Percentiles rank a stretch among this genome's conserved stretches.
Conservation (phyloP, 1,140 invertebrate genomes). For the Drosophila malerkotliana region DNA sequence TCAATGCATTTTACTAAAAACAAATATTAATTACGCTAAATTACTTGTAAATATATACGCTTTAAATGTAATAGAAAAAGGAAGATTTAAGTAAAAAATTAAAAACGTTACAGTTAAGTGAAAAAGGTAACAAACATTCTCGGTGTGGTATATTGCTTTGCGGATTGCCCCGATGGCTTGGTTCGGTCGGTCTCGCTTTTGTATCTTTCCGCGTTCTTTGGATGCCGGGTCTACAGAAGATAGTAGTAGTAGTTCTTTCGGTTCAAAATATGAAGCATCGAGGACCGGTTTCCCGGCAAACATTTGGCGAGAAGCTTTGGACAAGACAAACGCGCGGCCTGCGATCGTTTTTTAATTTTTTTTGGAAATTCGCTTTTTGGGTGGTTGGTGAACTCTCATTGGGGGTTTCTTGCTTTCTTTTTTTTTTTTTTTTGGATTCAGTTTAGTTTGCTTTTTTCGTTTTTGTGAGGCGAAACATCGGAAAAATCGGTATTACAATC, state of each 20-base stretch:
- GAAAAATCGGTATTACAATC: constrained; percentile 84
- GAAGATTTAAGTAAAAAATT: constrained; percentile 60
- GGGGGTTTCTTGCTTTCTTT: constrained; percentile 17
- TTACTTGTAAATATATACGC: constrained; percentile 78
- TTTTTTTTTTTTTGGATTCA: constrained; percentile 24
- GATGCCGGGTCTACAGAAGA: background rate
- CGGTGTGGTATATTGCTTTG: constrained; percentile 46
- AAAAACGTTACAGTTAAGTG: constrained; percentile 71
- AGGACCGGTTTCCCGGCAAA: constrained; percentile 8
- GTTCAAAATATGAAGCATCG: constrained; percentile 31
- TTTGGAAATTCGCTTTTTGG: constrained; percentile 66
- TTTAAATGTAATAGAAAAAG: constrained; percentile 75
- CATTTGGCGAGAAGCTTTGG: constrained; percentile 29
- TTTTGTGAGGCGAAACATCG: constrained; percentile 84
- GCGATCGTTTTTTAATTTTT: constrained; percentile 20
- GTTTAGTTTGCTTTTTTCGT: constrained; percentile 57
- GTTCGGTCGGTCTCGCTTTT: constrained; percentile 6
- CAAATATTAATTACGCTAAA: constrained; percentile 79
- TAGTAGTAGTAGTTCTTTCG: constrained; percentile 2
- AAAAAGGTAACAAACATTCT: constrained; percentile 47
- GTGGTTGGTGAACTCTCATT: constrained; percentile 48
- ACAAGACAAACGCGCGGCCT: constrained; percentile 55
- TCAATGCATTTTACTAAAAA: constrained; percentile 77
- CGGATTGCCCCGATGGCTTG: constrained; percentile 38
- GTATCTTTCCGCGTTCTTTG: background rate